Base-by-base conservation (phyloP, 2,888 invertebrate genomes). In the Dicycla oo region DNA sequence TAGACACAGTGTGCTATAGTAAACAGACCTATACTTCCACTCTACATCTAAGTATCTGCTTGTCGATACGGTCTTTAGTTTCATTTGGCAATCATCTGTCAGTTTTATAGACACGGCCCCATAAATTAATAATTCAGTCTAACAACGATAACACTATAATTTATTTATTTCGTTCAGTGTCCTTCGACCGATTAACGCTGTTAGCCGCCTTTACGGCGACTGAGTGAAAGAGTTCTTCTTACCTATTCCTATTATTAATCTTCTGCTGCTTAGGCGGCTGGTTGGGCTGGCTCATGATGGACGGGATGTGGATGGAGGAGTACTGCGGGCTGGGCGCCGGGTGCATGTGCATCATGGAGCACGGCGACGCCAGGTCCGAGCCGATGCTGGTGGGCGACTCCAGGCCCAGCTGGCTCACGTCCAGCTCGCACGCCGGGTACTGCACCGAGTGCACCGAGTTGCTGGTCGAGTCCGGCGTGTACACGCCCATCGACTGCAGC, bases 381-480 rank as follows among this genome's bases (percentile, higher is more conserved):
- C 98, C 97, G 83, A 99, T 98, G 54, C 98, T 98, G 0, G 98
- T 97, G 0, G 99, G 98, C 0, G 99, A 98, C 91, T 99, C 99
- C 80, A 99, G 94, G 0, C 98, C 98, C 73, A 98, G 92, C 89
- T 98, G 98, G 72, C 97, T 97, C 2, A 98, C 98, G 91, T 98
- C 98, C 75, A 98, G 93, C 85, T 98, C 98, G 86, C 98, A 98
- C 70, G 98, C 97, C 0, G 97, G 97, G 87, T 98, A 98, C 85
- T 97, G 97, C 84, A 98, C 96, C 66, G 98, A 97, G 81, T 98
- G 98, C 13, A 98, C 98, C 0, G 98, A 98, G 90, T 98, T 98
- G 51, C 98, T 97, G 0, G 98, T 97, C 0, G 98, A 97, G 87
- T 98, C 98, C 0, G 98, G 98, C 0, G 98, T 98, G 88, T 98